Conservation (phyloP, 2,888 invertebrate genomes). For the Tenthredo mesomela region DNA sequence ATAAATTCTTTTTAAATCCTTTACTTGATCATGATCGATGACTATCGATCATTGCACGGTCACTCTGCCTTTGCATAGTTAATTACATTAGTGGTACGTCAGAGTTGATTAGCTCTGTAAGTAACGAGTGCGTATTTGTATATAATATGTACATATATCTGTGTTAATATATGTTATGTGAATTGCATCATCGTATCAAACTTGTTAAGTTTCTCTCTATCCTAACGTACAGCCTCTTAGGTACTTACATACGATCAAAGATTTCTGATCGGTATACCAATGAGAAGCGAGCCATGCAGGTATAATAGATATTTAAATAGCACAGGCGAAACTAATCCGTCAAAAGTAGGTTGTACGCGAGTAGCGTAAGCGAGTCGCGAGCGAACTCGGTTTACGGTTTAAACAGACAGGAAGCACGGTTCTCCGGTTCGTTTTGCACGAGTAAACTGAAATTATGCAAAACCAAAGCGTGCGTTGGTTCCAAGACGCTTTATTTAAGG, state of each 20-base stretch:
- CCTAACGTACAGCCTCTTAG: background rate
- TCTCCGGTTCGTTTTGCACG: constrained; percentile 44
- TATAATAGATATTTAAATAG: constrained; percentile 20
- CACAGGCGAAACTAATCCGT: constrained; percentile 30
- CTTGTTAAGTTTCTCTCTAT: background rate
- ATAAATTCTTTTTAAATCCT: background rate
- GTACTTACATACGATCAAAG: background rate
- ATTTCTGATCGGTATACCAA: constrained; percentile 24
- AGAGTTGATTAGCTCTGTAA: constrained; percentile 5
- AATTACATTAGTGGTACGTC: constrained; percentile 26
- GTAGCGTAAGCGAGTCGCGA: background rate
- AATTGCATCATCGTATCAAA: background rate
- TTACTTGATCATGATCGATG: constrained; percentile 17
- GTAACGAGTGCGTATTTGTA: background rate
- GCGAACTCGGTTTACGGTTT: background rate
- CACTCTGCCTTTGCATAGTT: background rate
- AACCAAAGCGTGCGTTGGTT: constrained; percentile 35
- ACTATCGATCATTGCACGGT: background rate
- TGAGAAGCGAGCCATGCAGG: background rate
- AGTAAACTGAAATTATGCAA: constrained; percentile 46
- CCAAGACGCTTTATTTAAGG: background rate
- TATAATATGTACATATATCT: background rate
- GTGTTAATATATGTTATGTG: background rate
- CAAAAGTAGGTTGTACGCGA: constrained; percentile 30
- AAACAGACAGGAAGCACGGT: constrained; percentile 48